Conservation (phyloP, 2,888 invertebrate species). For the Penaeus monodon region DNA sequence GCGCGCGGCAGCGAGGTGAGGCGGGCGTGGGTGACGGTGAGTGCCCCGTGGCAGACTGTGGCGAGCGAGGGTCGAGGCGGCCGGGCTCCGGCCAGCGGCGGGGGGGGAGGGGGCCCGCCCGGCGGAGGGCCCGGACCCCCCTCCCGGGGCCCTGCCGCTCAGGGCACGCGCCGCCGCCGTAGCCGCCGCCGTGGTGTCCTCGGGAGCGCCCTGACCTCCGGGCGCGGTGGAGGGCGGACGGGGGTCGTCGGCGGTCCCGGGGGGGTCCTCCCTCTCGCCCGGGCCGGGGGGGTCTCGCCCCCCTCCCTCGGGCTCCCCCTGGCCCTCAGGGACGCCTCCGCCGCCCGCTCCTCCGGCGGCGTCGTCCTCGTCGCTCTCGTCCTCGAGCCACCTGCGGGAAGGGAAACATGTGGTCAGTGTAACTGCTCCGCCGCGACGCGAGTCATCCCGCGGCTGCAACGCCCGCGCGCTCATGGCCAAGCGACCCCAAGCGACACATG, state of each 20-base stretch:
- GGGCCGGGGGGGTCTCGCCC: not conserved
- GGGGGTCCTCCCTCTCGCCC: not conserved
- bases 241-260: constrained; percentile 14
- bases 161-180: constrained; percentile 47
- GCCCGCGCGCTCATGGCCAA: too few relatives aligned
- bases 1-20: constrained; percentile 33
- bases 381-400: constrained; percentile 46
- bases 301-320: not conserved
- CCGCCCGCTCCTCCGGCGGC: constrained; percentile 1
- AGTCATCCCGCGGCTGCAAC: too few relatives aligned
- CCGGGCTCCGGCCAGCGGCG: constrained; percentile 41
- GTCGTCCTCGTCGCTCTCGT: constrained; percentile 36
- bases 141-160: constrained; percentile 29
- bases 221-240: constrained; percentile 1
- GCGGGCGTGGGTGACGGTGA: constrained; percentile 30
- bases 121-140: constrained; percentile 3
- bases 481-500: too few relatives aligned
- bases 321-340: not conserved
- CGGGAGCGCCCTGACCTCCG: constrained; percentile 39
- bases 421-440: too few relatives aligned
- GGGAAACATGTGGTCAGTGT: not conserved
- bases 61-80: constrained; percentile 13
- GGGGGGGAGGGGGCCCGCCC: not conserved
- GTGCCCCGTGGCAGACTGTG: constrained; percentile 54
- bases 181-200: constrained; percentile 31